Evolutionary conservation across 2,113 vertebrate genomes (phyloP), one percentile per base, ranked within the genome.

Genomic region (Centropus unirufus): DNA sequence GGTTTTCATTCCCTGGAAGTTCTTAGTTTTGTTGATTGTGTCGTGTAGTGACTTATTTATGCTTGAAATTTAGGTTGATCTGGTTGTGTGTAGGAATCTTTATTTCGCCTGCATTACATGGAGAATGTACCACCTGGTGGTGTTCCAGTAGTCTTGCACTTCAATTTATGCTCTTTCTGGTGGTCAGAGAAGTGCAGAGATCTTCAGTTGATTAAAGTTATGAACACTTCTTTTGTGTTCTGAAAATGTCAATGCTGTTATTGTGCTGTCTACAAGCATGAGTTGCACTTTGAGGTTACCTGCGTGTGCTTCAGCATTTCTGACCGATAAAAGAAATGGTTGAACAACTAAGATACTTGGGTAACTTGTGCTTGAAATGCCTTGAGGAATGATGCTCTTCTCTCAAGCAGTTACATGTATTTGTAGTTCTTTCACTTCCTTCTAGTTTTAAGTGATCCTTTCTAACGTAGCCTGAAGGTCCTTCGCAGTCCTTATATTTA

Each of bases 111-210:
- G 8, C 8, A 27, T 78, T 91, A 16, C 30, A 7, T 5, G 62
- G 44, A 92, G 55, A 83, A 16, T 78, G 42, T 46, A 30, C 90
- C 92, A 88, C 55, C 92, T 96, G 88, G 20, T 92, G 88, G 93
- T 64, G 59, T 46, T 85, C 46, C 20, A 30, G 24, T 8, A 21
- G 15, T 80, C 22, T 32, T 93, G 39, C 85, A 90, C 63, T 76
- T 89, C n/a, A 32, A 6, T 80, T 87, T 79, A 32, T 14, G 10
- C 16, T 76, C 18, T 42, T 63, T 34, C 6, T 36, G 19, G 24
- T 49, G 46, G 36, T 70, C 52, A 16, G 42, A 70, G 44, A 75
- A 68, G 9, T 29, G 32, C 51, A 10, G 29, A 30, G 30, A 78
- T 39, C 14, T 69, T 63, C 21, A 78, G 5, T 11, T 52, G 14